Conservation (phyloP, 2,113 vertebrate genomes). For the Collichthys lucidus region DNA sequence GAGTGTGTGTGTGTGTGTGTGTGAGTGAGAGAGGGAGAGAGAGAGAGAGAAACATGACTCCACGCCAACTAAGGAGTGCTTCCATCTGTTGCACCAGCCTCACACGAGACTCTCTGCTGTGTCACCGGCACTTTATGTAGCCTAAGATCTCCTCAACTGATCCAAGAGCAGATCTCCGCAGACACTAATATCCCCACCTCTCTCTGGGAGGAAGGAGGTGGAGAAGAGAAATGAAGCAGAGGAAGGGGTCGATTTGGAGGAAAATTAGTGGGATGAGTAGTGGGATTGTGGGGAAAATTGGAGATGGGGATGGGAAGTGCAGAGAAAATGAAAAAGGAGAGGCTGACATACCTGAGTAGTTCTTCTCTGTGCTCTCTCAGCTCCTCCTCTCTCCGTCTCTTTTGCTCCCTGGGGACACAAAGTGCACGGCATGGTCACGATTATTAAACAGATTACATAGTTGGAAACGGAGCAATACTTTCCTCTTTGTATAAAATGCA, state of each 20-base stretch:
- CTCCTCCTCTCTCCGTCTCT: slow-evolving; percentile 82
- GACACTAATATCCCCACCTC: slow-evolving; percentile 57
- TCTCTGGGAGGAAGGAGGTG: slow-evolving; percentile 45
- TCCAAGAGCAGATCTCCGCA: slow-evolving; percentile 60
- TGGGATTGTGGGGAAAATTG: slow-evolving; percentile 44
- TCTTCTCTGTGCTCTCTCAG: slow-evolving; percentile 80
- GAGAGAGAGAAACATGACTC: slow-evolving; percentile 62
- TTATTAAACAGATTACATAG: slow-evolving; percentile 5
- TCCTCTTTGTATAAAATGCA: neutral
- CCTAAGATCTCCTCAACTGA: slow-evolving; percentile 73
- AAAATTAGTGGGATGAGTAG: slow-evolving; percentile 41
- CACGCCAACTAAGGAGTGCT: slow-evolving; percentile 74
- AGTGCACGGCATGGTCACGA: slow-evolving; percentile 18
- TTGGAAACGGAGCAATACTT: neutral
- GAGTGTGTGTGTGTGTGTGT: slow-evolving; percentile 12
- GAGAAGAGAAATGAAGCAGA: slow-evolving; percentile 15
- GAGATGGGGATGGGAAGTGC: slow-evolving; percentile 17
- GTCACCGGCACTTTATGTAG: slow-evolving; percentile 70
- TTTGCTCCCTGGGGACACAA: slow-evolving; percentile 84
- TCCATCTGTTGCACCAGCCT: slow-evolving; percentile 78
- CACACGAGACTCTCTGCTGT: slow-evolving; percentile 69
- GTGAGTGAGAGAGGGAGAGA: neutral
- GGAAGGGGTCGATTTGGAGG: slow-evolving; percentile 40
- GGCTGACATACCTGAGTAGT: slow-evolving; percentile 84
- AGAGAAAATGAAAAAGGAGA: slow-evolving; percentile 6